These are phyloP conservation scores for Isurus oxyrinchus DNA, from an alignment of 2,113 vertebrate genomes.

Conservation along the genomic window DNA sequence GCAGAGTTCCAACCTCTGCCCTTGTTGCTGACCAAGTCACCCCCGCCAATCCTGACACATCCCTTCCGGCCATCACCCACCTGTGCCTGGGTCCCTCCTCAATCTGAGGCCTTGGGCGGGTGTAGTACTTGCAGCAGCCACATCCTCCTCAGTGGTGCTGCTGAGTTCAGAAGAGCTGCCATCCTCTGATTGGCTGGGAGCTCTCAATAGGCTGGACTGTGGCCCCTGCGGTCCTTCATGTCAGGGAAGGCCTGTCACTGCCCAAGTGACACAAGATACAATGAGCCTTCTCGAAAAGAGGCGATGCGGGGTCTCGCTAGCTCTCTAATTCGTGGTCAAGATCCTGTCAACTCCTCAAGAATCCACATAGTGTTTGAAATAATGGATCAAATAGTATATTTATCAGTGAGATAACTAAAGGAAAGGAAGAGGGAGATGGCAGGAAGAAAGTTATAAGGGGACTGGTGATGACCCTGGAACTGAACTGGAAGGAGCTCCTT, in stretches of 20 bases:
- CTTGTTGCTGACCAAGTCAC: neutral
- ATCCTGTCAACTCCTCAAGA: no score
- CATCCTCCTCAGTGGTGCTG: neutral
- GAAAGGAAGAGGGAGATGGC: neutral
- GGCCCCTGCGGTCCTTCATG: no score
- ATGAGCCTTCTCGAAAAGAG: no score
- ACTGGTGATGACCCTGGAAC: neutral
- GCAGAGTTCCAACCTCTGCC: no score
- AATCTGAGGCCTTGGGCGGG: neutral
- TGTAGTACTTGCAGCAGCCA: neutral
- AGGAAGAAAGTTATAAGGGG: neutral
- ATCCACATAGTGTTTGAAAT: neutral
- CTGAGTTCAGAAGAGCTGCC: no score
- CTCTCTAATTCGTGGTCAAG: no score
- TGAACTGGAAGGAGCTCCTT: neutral
- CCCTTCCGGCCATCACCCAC: neutral
- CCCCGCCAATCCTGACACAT: no score
- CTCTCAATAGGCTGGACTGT: no score
- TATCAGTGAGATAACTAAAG: neutral
- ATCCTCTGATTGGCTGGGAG: no score
- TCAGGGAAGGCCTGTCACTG: no score
- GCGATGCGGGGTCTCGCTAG: no score
- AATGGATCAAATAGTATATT: neutral
- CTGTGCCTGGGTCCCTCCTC: neutral
- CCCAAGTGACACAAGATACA: no score